These are phyloP conservation scores for Fragum sueziense DNA, from an alignment of 2,888 invertebrate species.

Conservation along the genomic window DNA sequence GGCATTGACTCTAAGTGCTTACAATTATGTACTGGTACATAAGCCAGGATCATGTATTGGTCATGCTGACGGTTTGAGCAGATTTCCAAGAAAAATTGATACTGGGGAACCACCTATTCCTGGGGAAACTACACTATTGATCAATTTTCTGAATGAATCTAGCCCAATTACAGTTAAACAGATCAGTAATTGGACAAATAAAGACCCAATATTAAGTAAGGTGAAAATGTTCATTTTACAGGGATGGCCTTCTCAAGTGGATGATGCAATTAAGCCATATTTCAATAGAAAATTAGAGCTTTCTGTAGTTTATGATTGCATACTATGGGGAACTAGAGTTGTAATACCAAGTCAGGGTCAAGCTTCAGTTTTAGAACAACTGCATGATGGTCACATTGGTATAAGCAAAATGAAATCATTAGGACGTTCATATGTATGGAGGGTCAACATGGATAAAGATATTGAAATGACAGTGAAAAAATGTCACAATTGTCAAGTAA, in stretches of 20 bases:
- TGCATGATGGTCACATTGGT: too few species aligned
- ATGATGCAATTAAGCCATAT: too few species aligned
- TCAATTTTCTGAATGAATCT: too few species aligned
- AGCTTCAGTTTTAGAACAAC: too few species aligned
- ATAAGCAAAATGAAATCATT: too few species aligned
- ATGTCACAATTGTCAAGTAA: too few species aligned
- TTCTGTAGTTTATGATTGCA: too few species aligned
- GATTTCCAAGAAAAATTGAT: constrained; percentile 8
- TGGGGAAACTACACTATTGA: constrained; percentile 15
- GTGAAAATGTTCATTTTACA: not conserved
- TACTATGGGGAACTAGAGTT: too few species aligned
- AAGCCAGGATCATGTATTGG: constrained; percentile 15
- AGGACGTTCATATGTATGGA: constrained; percentile 60
- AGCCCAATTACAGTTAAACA: not conserved
- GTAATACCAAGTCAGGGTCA: too few species aligned
- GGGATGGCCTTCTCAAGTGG: too few species aligned
- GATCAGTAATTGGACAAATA: not conserved
- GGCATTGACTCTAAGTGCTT: constrained; percentile 14
- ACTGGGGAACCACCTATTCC: constrained; percentile 16
- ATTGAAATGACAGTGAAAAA: too few species aligned
- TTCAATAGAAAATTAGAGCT: too few species aligned
- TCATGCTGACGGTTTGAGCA: constrained; percentile 18
- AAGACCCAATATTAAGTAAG: not conserved
- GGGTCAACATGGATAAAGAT: constrained; percentile 65
- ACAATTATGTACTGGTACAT: constrained; percentile 14